Evolutionary conservation across 2,797 vertebrate genomes (phyloP).

Genomic region (Danio tinwini): DNA sequence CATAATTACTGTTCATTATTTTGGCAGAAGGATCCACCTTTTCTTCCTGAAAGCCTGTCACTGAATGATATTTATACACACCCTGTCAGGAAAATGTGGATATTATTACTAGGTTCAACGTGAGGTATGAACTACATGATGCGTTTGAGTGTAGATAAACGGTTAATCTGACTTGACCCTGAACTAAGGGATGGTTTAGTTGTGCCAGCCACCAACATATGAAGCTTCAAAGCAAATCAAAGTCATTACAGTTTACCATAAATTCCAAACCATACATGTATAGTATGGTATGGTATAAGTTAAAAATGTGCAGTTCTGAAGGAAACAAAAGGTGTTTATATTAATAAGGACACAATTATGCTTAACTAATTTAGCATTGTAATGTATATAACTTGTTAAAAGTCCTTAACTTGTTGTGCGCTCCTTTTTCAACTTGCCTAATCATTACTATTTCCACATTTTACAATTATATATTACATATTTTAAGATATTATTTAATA

Average conservation of each 20-base stretch:
- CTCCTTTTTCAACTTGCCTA: not conserved
- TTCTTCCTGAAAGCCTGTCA: slow-evolving; percentile 3
- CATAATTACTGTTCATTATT: slow-evolving; percentile 7
- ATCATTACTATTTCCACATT: not conserved
- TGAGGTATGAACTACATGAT: not conserved
- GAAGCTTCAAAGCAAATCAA: slow-evolving; percentile 11
- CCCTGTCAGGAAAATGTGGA: not conserved
- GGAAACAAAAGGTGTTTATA: not conserved
- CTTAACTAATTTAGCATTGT: not conserved
- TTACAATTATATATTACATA: not conserved
- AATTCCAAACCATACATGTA: not conserved
- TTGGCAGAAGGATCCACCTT: not conserved
- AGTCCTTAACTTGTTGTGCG: not conserved
- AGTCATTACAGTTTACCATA: not conserved
- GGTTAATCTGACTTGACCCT: slow-evolving; percentile 57
- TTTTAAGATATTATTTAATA: too few species aligned
- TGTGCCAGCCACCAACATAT: slow-evolving; percentile 59
- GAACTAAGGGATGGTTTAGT: slow-evolving; percentile 54
- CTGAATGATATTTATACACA: not conserved
- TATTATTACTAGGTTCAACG: not conserved
- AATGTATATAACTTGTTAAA: not conserved
- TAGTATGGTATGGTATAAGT: not conserved
- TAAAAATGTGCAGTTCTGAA: not conserved
- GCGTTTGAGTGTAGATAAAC: slow-evolving; percentile 29
- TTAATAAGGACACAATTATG: not conserved